Conservation (phyloP, 2,888 invertebrate species). For the Platycheirus rosarum region DNA sequence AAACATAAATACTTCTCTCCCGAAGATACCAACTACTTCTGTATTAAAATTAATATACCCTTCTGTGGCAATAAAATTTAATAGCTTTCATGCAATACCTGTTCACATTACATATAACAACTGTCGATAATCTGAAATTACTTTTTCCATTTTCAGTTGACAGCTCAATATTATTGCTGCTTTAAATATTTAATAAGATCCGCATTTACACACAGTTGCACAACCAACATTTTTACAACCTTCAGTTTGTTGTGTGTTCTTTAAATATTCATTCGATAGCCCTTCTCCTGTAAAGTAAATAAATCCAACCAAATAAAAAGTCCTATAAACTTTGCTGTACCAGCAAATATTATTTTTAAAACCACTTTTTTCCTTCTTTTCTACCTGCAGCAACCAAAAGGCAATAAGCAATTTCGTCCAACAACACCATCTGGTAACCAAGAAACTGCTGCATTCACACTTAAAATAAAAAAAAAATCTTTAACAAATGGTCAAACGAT, state of each 20-base stretch:
- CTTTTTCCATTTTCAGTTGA: slow-evolving; percentile 8
- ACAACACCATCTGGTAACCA: slow-evolving; percentile 49
- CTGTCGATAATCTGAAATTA: slow-evolving; percentile 1
- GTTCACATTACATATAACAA: not conserved
- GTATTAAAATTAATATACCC: no score
- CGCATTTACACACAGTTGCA: not conserved
- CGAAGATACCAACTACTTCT: no score
- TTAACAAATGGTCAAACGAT: slow-evolving; percentile 66
- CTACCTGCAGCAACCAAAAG: slow-evolving; percentile 25
- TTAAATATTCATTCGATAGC: slow-evolving; percentile 35
- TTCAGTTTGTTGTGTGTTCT: slow-evolving; percentile 12
- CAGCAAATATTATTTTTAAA: slow-evolving; percentile 28
- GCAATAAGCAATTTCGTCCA: slow-evolving; percentile 37
- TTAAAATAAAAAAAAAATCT: slow-evolving; percentile 35
- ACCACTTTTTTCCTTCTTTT: not conserved
- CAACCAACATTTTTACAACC: slow-evolving; percentile 15
- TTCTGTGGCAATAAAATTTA: no score
- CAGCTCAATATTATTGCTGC: slow-evolving; percentile 33
- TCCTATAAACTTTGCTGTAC: slow-evolving; percentile 10
- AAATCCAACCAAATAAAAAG: slow-evolving; percentile 23
- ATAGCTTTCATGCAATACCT: not conserved
- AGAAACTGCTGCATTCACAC: slow-evolving; percentile 59
- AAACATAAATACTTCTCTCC: no score
- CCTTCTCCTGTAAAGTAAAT: slow-evolving; percentile 21
- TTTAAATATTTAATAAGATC: slow-evolving; percentile 22